These are phyloP conservation scores for Agrotis clavis DNA, from an alignment of 2,888 invertebrate species.

Conservation along the genomic window DNA sequence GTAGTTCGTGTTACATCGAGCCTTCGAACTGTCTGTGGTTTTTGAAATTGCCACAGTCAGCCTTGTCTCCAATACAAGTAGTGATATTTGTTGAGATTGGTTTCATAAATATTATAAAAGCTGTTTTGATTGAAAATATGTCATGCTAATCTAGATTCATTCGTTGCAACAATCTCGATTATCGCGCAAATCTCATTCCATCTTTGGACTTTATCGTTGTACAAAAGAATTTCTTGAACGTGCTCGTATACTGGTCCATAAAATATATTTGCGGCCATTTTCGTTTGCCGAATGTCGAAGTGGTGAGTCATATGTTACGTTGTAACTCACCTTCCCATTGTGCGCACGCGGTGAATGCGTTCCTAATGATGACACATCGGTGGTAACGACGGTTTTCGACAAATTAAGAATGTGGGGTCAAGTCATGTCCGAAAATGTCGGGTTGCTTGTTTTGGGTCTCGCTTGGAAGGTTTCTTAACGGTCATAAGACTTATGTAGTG, in stretches of 20 bases:
- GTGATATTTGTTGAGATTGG: slow-evolving; percentile 15
- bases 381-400: slow-evolving; percentile 54
- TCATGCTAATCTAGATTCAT: slow-evolving; percentile 19
- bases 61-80: slow-evolving; percentile 37
- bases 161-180: background rate
- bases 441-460: slow-evolving; percentile 17
- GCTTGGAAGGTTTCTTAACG: slow-evolving; percentile 18
- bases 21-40: slow-evolving; percentile 41
- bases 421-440: slow-evolving; percentile 25
- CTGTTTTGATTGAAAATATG: slow-evolving; percentile 16
- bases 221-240: slow-evolving; percentile 60
- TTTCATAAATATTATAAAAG: slow-evolving; percentile 10
- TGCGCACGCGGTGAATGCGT: slow-evolving; percentile 64
- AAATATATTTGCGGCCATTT: slow-evolving; percentile 67
- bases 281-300: slow-evolving; percentile 68
- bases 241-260: slow-evolving; percentile 63
- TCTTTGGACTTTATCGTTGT: slow-evolving; percentile 36
- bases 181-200: slow-evolving; percentile 41
- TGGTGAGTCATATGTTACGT: slow-evolving; percentile 71
- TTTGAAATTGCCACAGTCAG: slow-evolving; percentile 18
- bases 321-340: slow-evolving; percentile 70
- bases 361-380: slow-evolving; percentile 67
- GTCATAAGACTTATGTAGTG: slow-evolving; percentile 12
- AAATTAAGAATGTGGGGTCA: slow-evolving; percentile 56
- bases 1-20: slow-evolving; percentile 26